Conservation (phyloP, 2,888 invertebrate genomes). For the Bombylius discolor region DNA sequence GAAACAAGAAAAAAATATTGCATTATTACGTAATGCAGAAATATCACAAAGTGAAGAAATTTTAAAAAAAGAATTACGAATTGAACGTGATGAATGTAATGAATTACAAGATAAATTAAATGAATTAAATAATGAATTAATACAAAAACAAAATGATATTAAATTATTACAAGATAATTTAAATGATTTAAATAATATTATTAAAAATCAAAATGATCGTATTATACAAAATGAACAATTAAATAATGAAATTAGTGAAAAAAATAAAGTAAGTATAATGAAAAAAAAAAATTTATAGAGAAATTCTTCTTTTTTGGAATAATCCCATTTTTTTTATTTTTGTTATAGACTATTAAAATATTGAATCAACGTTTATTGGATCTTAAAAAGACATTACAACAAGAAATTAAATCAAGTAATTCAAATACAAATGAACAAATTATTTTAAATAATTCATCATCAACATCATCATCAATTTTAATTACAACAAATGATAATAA, state of each 20-base stretch:
- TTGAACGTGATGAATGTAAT: constrained; percentile 50
- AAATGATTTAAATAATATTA: constrained; percentile 20
- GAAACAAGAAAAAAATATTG: constrained; percentile 61
- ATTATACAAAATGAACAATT: constrained; percentile 23
- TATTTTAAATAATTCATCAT: not conserved
- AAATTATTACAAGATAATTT: constrained; percentile 27
- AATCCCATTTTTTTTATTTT: not conserved
- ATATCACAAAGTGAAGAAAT: constrained; percentile 70
- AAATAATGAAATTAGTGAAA: constrained; percentile 47
- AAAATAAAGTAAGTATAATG: constrained; percentile 45
- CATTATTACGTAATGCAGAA: constrained; percentile 63
- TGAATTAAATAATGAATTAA: constrained; percentile 26
- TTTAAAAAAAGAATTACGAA: constrained; percentile 56
- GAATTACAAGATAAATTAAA: constrained; percentile 43
- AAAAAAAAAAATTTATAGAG: no score
- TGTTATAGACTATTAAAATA: constrained; percentile 65
- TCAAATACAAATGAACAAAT: not conserved
- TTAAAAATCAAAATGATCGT: constrained; percentile 21
- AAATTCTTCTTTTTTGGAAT: not conserved
- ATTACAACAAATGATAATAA: not conserved
- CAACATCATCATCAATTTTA: no score
- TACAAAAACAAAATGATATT: constrained; percentile 39
- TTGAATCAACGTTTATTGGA: constrained; percentile 78
- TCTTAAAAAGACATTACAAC: constrained; percentile 82
- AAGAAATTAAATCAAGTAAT: constrained; percentile 47